A percentile compares a stretch with the other conserved stretches of the same genome.
Conservation (phyloP, 2,797 vertebrate genomes). For the Cryptoblepharus egeriae region DNA sequence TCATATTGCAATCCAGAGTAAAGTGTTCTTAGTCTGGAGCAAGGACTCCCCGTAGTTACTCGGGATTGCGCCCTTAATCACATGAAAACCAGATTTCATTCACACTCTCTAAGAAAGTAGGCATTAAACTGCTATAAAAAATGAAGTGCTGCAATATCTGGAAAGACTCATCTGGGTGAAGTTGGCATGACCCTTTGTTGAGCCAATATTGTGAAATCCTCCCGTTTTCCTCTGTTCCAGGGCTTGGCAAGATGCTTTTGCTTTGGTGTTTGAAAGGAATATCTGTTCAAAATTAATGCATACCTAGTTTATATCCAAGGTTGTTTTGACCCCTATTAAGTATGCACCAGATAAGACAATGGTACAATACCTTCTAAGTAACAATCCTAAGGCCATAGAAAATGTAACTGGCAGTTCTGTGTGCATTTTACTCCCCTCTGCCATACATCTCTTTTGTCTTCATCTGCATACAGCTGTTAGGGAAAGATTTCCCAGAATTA, state of each 20-base stretch:
- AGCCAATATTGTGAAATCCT: slow-evolving; percentile 27
- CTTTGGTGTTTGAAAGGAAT: neutral
- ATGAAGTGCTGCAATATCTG: slow-evolving; percentile 38
- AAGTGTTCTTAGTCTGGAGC: no score
- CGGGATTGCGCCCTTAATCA: no score
- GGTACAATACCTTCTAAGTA: neutral
- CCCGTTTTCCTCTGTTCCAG: slow-evolving; percentile 36
- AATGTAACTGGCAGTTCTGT: neutral
- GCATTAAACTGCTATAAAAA: slow-evolving; percentile 58
- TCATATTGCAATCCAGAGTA: no score
- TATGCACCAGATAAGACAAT: fast-evolving
- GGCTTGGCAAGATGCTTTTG: slow-evolving; percentile 9
- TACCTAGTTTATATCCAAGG: fast-evolving
- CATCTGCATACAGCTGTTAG: slow-evolving; percentile 38
- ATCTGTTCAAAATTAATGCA: slow-evolving; percentile 34
- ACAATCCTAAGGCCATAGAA: neutral
- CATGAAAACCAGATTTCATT: slow-evolving; percentile 46
- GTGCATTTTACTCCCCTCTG: slow-evolving; percentile 19
- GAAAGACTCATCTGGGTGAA: slow-evolving; percentile 49
- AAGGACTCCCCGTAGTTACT: no score
- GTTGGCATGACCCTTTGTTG: slow-evolving; percentile 41
- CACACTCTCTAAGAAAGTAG: slow-evolving; percentile 60
- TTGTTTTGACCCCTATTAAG: slow-evolving; percentile 12
- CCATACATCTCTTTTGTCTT: slow-evolving; percentile 19
- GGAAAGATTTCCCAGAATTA: slow-evolving; percentile 9